Evolutionary conservation across 2,113 vertebrate genomes (phyloP).

Genomic region (Leptosomus discolor): DNA sequence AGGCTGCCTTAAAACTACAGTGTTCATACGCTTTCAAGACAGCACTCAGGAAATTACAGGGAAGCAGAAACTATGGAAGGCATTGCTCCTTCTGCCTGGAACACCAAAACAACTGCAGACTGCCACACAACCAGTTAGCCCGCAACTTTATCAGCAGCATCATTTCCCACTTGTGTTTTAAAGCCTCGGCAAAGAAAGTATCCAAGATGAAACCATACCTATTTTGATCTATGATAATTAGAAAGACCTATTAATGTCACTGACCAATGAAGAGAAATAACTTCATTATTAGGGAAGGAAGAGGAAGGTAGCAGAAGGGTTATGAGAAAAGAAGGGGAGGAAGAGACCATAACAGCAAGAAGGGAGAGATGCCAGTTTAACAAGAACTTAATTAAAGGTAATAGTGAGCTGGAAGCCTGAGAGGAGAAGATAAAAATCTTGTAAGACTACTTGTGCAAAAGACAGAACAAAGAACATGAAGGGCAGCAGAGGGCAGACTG

Average conservation of each 20-base stretch:
- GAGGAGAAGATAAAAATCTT: neutral
- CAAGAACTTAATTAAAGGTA: conserved; percentile 18
- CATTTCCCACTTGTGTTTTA: neutral
- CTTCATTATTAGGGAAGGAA: neutral
- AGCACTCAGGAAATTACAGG: neutral
- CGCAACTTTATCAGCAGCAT: neutral
- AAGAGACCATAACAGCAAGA: neutral
- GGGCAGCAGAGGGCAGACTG: neutral
- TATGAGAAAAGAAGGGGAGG: neutral
- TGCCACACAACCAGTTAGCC: neutral
- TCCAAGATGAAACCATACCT: neutral
- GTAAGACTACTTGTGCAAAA: neutral
- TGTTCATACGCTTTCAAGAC: neutral
- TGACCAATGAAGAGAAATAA: neutral
- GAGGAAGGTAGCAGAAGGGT: neutral
- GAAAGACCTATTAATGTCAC: neutral
- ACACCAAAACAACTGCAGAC: neutral
- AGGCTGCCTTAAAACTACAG: neutral
- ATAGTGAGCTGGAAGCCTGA: neutral
- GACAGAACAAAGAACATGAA: neutral
- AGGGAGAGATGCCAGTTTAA: neutral
- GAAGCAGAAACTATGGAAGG: neutral
- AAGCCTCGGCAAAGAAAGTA: neutral
- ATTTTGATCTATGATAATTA: neutral
- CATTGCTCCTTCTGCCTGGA: neutral